phyloP scores from a whole-genome alignment of 2,797 vertebrate species.

The Bryconaethiops microstoma region DNA sequence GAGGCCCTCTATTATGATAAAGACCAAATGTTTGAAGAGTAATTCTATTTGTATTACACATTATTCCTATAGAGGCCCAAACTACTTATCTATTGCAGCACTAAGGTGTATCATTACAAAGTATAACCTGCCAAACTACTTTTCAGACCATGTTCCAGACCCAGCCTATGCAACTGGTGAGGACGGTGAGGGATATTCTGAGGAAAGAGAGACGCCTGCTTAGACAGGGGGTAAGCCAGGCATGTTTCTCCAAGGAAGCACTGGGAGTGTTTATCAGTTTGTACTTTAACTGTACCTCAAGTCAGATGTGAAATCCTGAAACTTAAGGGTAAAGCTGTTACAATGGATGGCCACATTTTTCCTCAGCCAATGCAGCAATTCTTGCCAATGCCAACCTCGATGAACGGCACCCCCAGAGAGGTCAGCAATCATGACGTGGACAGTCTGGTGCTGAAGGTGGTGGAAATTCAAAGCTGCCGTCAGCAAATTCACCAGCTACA shows the following conservation, averaged over 20 bases:
- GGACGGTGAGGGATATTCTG: slow-evolving; percentile 81
- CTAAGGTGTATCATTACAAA: background rate
- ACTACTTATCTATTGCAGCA: background rate
- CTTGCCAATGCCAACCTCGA: slow-evolving; percentile 20
- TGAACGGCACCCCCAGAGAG: slow-evolving; percentile 36
- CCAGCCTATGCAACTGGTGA: slow-evolving; percentile 83
- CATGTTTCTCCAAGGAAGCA: background rate
- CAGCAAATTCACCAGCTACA: slow-evolving; percentile 73
- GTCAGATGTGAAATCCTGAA: background rate
- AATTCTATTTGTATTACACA: background rate
- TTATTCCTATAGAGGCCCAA: background rate
- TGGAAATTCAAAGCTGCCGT: slow-evolving; percentile 71
- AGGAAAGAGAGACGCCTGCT: slow-evolving; percentile 83
- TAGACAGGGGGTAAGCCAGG: slow-evolving; percentile 72
- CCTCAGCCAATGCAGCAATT: slow-evolving; percentile 1
- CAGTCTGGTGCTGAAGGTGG: slow-evolving; percentile 69
- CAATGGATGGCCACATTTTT: background rate
- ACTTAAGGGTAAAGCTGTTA: background rate
- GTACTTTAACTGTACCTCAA: background rate
- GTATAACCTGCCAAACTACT: slow-evolving; percentile 38
- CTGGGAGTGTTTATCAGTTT: background rate
- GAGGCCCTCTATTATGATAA: no score
- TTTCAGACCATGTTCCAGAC: slow-evolving; percentile 76
- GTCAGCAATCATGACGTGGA: slow-evolving; percentile 66
- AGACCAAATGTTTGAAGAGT: background rate